phyloP scores from a whole-genome alignment of 2,113 vertebrate genomes.

The Cavia aperea region DNA sequence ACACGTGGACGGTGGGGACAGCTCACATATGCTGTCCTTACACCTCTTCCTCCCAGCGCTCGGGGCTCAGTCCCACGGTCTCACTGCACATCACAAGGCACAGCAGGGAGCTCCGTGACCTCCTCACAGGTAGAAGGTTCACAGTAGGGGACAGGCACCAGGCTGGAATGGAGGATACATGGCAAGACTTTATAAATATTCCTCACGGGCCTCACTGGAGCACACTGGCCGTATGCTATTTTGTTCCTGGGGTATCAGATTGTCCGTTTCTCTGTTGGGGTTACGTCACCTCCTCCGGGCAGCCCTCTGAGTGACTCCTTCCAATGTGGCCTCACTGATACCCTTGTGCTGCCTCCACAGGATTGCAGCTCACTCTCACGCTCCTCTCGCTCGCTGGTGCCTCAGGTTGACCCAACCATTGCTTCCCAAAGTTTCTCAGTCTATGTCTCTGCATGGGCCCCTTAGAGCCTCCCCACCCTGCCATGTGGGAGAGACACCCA shows the following conservation, averaged over 20 bases:
- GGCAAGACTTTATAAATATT: neutral
- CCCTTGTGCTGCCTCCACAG: neutral
- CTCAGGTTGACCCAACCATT: neutral
- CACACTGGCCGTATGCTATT: neutral
- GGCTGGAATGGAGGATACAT: neutral
- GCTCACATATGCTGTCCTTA: neutral
- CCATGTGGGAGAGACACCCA: neutral
- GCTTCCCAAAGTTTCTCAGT: neutral
- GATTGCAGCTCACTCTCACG: neutral
- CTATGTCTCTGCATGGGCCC: neutral
- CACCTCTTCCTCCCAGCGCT: neutral
- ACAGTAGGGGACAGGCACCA: accelerated
- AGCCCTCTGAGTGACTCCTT: neutral
- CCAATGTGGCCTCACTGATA: neutral
- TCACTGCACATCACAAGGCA: neutral
- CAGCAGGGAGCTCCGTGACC: neutral
- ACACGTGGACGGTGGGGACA: accelerated
- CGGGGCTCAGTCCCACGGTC: neutral
- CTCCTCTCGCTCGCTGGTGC: neutral
- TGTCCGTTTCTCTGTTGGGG: neutral
- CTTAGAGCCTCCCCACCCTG: neutral
- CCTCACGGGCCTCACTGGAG: neutral
- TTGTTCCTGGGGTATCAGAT: neutral
- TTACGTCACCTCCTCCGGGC: neutral
- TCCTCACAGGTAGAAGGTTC: neutral